Percentiles rank a stretch among this genome's conserved stretches.
Evolutionary conservation across 2,888 invertebrate genomes (phyloP).

Genomic region (Pseudococcus longispinus): DNA sequence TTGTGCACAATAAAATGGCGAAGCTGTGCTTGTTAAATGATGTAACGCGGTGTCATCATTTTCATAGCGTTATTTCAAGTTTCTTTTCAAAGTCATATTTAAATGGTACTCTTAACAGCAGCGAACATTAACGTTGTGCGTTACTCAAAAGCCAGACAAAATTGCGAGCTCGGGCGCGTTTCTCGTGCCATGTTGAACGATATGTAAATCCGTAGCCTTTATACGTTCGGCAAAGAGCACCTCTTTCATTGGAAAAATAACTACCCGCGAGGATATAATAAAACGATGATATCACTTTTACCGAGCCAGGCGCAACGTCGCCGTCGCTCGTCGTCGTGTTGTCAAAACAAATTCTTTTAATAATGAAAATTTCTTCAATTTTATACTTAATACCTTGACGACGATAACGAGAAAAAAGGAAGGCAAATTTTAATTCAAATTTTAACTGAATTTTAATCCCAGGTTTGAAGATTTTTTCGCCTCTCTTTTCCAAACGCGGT

Average conservation of each 20-base stretch:
- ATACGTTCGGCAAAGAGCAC: background rate
- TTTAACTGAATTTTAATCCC: background rate
- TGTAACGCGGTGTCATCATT: slow-evolving; percentile 39
- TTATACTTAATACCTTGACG: background rate
- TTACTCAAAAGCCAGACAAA: slow-evolving; percentile 22
- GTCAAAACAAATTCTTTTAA: slow-evolving; percentile 3
- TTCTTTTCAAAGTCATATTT: slow-evolving; percentile 35
- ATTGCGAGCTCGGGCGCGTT: background rate
- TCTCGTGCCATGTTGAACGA: slow-evolving; percentile 1
- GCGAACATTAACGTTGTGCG: slow-evolving; percentile 3
- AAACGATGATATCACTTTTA: slow-evolving; percentile 15
- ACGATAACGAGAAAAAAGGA: background rate
- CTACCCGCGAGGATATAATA: slow-evolving; percentile 12
- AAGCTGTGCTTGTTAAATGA: slow-evolving; percentile 12
- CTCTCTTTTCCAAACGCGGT: background rate
- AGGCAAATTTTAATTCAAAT: background rate
- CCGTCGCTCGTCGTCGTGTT: background rate
- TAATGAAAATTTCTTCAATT: background rate
- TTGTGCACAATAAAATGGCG: slow-evolving; percentile 3
- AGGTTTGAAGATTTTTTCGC: background rate
- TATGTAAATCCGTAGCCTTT: slow-evolving; percentile 16
- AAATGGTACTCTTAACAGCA: slow-evolving; percentile 16
- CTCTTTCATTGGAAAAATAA: slow-evolving; percentile 11
- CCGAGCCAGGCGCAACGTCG: background rate
- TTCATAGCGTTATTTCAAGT: slow-evolving; percentile 14